Evolutionary conservation across 2,113 vertebrate species (phyloP).

Genomic region (Pseudopodoces humilis): DNA sequence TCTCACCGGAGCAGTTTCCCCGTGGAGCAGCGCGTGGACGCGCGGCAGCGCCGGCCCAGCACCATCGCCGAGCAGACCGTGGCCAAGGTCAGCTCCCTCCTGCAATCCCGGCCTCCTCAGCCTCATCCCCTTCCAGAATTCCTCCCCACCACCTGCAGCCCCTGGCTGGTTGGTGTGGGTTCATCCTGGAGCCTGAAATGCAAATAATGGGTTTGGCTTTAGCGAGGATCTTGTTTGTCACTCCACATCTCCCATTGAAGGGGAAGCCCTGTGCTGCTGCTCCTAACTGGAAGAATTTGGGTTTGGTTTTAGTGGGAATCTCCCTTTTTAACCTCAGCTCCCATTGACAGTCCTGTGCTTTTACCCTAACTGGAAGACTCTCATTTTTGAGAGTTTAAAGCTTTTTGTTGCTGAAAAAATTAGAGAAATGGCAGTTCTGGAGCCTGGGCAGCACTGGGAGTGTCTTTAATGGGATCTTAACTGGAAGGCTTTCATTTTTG

Average conservation of each 20-base stretch:
- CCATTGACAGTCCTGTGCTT: not conserved
- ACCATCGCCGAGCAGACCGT: slow-evolving; percentile 92
- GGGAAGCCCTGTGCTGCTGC: not conserved
- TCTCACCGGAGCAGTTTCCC: slow-evolving; percentile 97
- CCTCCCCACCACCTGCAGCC: accelerated
- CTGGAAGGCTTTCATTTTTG: too few relatives aligned
- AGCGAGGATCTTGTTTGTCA: not conserved
- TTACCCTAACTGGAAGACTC: not conserved
- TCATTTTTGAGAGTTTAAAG: too few relatives aligned
- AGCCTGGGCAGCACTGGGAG: too few relatives aligned
- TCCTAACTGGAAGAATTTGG: not conserved
- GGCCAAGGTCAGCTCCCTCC: slow-evolving; percentile 82
- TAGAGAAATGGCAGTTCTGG: too few relatives aligned
- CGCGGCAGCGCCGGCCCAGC: slow-evolving; percentile 92
- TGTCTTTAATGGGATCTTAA: not conserved
- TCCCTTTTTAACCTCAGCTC: not conserved
- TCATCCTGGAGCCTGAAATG: not conserved
- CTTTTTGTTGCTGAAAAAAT: too few relatives aligned
- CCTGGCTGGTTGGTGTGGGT: accelerated
- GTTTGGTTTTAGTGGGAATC: not conserved
- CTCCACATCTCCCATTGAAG: not conserved
- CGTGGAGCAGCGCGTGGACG: slow-evolving; percentile 90
- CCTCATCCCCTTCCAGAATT: not conserved
- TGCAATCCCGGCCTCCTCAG: accelerated
- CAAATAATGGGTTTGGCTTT: not conserved